These are phyloP conservation scores for Trachythela sp. DNA, from an alignment of 64 coral and sea anemone genomes.

Conservation along the genomic window DNA sequence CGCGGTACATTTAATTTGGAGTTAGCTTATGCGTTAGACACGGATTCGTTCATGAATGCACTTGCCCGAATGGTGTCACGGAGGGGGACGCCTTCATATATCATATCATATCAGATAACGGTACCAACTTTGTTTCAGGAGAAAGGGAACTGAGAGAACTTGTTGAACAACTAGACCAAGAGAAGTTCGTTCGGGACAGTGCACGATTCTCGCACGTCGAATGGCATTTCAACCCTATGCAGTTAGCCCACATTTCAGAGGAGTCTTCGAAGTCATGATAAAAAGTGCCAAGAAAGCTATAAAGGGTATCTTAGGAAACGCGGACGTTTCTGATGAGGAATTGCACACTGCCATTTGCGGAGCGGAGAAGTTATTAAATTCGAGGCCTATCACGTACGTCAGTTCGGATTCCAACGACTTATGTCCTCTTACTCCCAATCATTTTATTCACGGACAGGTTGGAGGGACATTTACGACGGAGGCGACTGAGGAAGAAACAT, in stretches of 20 bases:
- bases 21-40: too few relatives aligned
- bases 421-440: constrained; percentile 12
- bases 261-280: too few relatives aligned
- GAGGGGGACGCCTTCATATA: background rate
- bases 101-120: constrained; percentile 29
- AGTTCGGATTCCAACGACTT: constrained; percentile 44
- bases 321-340: constrained; percentile 44
- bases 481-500: background rate
- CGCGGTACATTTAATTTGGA: too few relatives aligned
- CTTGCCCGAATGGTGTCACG: too few relatives aligned
- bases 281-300: constrained; percentile 27
- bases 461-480: constrained; percentile 16
- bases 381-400: constrained; percentile 29
- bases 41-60: too few relatives aligned
- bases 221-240: too few relatives aligned
- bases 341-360: constrained; percentile 4
- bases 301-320: constrained; percentile 26
- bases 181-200: too few relatives aligned
- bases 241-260: too few relatives aligned
- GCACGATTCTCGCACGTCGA: too few relatives aligned
- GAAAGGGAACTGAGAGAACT: too few relatives aligned
- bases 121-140: constrained; percentile 17
- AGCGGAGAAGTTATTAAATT: constrained; percentile 41
- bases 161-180: too few relatives aligned
- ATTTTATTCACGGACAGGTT: constrained; percentile 30